A percentile compares a stretch with the other conserved stretches of the same genome.
Evolutionary conservation across 23 tunicate genomes (phyloP).

Genomic region (Ciona savignyi): DNA sequence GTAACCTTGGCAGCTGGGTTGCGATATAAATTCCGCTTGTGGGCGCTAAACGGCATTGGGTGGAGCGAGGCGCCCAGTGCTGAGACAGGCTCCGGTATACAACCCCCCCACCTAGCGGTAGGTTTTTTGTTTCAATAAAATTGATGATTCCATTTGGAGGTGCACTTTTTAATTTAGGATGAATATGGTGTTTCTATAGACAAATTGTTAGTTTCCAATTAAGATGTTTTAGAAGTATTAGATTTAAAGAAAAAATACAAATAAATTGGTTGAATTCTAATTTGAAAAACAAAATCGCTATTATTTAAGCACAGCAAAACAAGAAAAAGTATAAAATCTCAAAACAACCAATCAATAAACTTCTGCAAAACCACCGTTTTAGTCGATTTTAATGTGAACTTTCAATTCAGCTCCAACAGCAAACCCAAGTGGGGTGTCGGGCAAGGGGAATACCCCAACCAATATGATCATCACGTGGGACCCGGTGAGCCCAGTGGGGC

Average conservation of each 20-base stretch:
- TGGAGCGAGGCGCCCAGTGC: conserved; percentile 36
- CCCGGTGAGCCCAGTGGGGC: conserved; percentile 16
- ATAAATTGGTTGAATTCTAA: too few relatives aligned
- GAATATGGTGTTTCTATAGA: too few relatives aligned
- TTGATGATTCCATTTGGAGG: too few relatives aligned
- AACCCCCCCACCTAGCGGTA: conserved; percentile 60
- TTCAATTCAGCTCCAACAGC: conserved; percentile 27
- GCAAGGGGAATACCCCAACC: conserved; percentile 30
- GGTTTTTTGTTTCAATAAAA: too few relatives aligned
- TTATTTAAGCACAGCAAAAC: too few relatives aligned
- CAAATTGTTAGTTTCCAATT: too few relatives aligned
- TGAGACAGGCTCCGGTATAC: conserved; percentile 18
- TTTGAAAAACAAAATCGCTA: too few relatives aligned
- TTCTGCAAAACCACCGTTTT: not conserved
- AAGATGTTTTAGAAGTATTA: too few relatives aligned
- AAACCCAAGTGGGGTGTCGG: conserved; percentile 43
- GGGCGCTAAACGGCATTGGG: conserved; percentile 61
- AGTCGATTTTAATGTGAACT: not conserved
- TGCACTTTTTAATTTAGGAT: too few relatives aligned
- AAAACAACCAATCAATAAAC: not conserved
- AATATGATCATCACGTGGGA: conserved; percentile 44
- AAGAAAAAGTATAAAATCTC: too few relatives aligned
- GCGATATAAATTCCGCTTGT: conserved; percentile 38
- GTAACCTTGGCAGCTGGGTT: conserved; percentile 35
- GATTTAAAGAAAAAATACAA: too few relatives aligned